These are phyloP conservation scores for Adoxophyes honmai DNA, from an alignment of 1,140 invertebrate species.

Conservation along the genomic window DNA sequence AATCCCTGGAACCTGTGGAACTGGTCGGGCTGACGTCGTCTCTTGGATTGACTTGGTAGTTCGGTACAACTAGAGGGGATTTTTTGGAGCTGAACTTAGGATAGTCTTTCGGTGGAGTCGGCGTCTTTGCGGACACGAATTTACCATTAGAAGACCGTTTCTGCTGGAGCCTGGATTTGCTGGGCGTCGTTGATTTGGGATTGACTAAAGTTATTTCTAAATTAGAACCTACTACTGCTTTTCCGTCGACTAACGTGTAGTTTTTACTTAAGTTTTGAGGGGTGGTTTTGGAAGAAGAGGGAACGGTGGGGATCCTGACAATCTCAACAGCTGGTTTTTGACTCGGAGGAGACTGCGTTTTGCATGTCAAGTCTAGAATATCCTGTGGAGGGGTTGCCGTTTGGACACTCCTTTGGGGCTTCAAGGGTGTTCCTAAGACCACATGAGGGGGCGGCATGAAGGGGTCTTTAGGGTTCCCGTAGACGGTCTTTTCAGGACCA, in stretches of 20 bases:
- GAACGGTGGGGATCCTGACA: conserved; percentile 54
- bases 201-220: conserved; percentile 80
- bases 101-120: conserved; percentile 49
- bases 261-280: conserved; percentile 66
- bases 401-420: conserved; percentile 33
- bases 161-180: conserved; percentile 44
- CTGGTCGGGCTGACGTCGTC: conserved; percentile 44
- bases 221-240: conserved; percentile 74
- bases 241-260: conserved; percentile 53
- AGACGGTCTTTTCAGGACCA: conserved; percentile 81
- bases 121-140: conserved; percentile 62
- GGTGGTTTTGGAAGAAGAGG: conserved; percentile 37
- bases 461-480: conserved; percentile 84
- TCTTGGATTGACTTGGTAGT: conserved; percentile 39
- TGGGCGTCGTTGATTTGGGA: conserved; percentile 48
- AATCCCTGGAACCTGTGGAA: conserved; percentile 32
- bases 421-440: conserved; percentile 51
- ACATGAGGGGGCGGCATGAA: conserved; percentile 74
- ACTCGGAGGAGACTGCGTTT: conserved; percentile 33
- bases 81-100: conserved; percentile 43
- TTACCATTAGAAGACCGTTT: conserved; percentile 67
- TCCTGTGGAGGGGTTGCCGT: conserved; percentile 49
- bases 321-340: conserved; percentile 73
- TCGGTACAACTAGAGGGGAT: conserved; percentile 46
- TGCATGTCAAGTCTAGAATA: conserved; percentile 74